Evolutionary conservation across 2,113 vertebrate species (phyloP).

Genomic region (Barbus barbus): DNA sequence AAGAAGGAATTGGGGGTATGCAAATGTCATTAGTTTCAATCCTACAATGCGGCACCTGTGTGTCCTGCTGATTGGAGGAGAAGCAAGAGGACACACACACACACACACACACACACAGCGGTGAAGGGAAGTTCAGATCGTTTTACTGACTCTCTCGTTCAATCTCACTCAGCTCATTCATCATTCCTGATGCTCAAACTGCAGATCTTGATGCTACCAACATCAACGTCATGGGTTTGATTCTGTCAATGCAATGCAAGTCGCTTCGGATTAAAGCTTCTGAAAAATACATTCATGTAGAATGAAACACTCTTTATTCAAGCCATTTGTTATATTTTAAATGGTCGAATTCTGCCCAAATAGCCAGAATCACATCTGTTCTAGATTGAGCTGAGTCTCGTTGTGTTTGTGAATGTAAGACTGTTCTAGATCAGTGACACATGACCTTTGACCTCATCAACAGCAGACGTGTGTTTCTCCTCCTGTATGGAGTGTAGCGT

Average conservation of each 20-base stretch:
- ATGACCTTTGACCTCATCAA: too few species aligned
- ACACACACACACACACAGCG: neutral
- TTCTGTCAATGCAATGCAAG: neutral
- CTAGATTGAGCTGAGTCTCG: neutral
- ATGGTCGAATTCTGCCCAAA: too few species aligned
- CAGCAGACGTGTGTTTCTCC: too few species aligned
- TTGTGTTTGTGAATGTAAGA: neutral
- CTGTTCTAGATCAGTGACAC: too few species aligned
- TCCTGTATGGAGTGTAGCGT: too few species aligned
- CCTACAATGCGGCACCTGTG: neutral
- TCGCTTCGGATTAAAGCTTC: neutral
- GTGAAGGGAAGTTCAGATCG: neutral
- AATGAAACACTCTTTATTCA: neutral
- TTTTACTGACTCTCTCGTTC: too few species aligned
- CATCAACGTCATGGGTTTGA: neutral
- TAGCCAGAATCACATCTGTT: neutral
- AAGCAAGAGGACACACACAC: neutral
- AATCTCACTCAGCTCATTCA: neutral
- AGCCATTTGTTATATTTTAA: too few species aligned
- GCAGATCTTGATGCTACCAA: neutral
- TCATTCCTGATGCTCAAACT: neutral
- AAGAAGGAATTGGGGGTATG: neutral
- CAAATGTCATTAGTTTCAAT: neutral
- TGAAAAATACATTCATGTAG: neutral
- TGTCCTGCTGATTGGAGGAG: neutral